These are phyloP conservation scores for Caenorhabditis sulstoni DNA, from an alignment of 2,888 invertebrate genomes.

Conservation along the genomic window DNA sequence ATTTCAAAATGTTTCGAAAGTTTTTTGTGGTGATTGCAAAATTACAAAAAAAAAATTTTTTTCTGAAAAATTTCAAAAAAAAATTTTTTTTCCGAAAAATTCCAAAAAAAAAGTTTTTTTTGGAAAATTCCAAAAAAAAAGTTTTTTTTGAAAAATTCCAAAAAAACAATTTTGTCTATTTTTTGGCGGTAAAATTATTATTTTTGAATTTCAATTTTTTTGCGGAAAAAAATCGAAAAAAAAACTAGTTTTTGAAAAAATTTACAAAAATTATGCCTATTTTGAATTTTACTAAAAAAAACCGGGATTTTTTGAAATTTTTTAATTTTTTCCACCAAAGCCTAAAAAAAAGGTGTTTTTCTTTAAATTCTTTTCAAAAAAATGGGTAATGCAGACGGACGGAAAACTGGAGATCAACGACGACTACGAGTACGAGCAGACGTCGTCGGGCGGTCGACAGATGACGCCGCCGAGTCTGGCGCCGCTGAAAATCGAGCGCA, in stretches of 20 bases:
- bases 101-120: neutral
- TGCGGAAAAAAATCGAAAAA: neutral
- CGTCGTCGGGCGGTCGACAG: constrained; percentile 8
- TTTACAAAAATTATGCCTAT: no score
- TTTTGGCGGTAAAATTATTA: no score
- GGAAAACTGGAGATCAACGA: constrained; percentile 43
- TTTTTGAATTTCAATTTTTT: neutral
- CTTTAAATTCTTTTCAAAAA: neutral
- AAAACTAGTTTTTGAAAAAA: no score
- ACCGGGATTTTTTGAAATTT: no score
- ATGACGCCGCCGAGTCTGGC: constrained; percentile 30
- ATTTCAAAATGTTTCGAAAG: no score
- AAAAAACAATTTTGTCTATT: no score
- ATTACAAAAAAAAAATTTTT: neutral
- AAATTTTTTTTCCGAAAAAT: neutral
- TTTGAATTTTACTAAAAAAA: no score
- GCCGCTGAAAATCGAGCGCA: constrained; percentile 35
- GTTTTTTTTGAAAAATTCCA: no score
- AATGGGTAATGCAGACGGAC: constrained; percentile 18
- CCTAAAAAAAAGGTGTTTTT: no score
- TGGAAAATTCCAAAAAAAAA: no score
- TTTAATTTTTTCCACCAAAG: no score
- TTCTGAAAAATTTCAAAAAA: no score
- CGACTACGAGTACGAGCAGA: constrained; percentile 46
- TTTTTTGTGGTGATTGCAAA: neutral